Conservation (phyloP, 2,888 invertebrate genomes). For the Microchrysa polita region DNA sequence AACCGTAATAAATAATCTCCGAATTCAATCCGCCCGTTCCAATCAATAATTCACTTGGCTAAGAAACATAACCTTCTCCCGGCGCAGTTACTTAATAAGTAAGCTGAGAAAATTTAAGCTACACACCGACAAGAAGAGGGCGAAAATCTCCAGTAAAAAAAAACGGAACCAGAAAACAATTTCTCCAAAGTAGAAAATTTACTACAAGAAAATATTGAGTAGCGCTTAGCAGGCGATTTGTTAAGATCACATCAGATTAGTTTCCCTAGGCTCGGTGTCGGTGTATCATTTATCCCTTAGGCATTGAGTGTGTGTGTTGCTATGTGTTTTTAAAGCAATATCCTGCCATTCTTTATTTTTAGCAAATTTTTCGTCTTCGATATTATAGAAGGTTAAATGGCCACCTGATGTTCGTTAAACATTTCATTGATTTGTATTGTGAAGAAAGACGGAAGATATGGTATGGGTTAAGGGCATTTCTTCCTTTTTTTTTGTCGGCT, state of each 20-base stretch:
- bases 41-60: constrained; percentile 45
- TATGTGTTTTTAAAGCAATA: constrained; percentile 20
- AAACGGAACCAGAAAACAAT: background rate
- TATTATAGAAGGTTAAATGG: constrained; percentile 22
- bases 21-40: background rate
- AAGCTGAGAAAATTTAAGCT: constrained; percentile 13
- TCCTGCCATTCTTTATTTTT: background rate
- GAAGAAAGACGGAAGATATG: background rate
- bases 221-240: constrained; percentile 45
- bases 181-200: constrained; percentile 27
- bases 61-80: constrained; percentile 33
- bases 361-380: background rate
- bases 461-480: background rate
- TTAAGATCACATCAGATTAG: constrained; percentile 45
- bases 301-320: too few relatives aligned
- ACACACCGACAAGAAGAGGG: background rate
- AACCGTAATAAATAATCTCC: constrained; percentile 39
- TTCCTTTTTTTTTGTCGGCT: constrained; percentile 31
- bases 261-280: background rate
- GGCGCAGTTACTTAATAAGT: constrained; percentile 43
- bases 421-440: background rate
- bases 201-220: constrained; percentile 35
- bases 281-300: too few relatives aligned
- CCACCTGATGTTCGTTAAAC: constrained; percentile 41
- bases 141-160: constrained; percentile 3